Evolutionary conservation across 1,140 invertebrate genomes (phyloP).

Genomic region (Cyrtorhinus lividipennis): DNA sequence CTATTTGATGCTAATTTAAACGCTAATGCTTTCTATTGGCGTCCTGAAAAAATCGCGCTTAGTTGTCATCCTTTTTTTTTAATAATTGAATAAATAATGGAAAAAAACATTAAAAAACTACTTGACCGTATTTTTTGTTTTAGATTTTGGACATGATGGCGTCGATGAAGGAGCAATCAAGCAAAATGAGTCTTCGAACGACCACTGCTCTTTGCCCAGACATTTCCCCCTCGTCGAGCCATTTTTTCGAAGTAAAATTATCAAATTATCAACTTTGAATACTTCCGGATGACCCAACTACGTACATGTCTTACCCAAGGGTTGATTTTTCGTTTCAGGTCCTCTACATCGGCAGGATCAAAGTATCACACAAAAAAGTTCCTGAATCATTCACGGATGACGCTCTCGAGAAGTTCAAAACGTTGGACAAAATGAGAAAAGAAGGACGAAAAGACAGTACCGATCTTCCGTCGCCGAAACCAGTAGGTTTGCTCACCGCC

Average conservation of each 20-base stretch:
- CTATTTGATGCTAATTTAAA: too few species aligned
- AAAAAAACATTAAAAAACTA: too few species aligned
- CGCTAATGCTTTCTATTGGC: too few species aligned
- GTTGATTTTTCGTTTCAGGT: conserved; percentile 40
- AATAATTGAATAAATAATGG: too few species aligned
- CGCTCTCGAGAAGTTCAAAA: conserved; percentile 65
- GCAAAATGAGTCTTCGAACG: conserved; percentile 28
- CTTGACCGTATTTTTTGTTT: conserved; percentile 27
- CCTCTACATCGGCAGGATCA: conserved; percentile 75
- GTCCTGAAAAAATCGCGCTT: too few species aligned
- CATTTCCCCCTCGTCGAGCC: conserved; percentile 66
- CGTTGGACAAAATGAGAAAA: conserved; percentile 44
- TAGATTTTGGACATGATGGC: conserved; percentile 51
- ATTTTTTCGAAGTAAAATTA: conserved; percentile 58
- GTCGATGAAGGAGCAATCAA: conserved; percentile 53
- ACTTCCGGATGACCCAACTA: too few species aligned
- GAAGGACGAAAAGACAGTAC: conserved; percentile 17
- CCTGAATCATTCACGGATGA: conserved; percentile 81
- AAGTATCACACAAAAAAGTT: conserved; percentile 68
- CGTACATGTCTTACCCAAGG: too few species aligned
- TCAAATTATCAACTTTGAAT: too few species aligned
- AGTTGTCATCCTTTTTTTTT: too few species aligned
- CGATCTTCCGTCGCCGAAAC: too few species aligned
- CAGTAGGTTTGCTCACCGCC: neutral
- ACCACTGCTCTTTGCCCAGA: conserved; percentile 56